Evolutionary conservation across 2,113 vertebrate genomes (phyloP).

Genomic region (Festucalex cinctus): DNA sequence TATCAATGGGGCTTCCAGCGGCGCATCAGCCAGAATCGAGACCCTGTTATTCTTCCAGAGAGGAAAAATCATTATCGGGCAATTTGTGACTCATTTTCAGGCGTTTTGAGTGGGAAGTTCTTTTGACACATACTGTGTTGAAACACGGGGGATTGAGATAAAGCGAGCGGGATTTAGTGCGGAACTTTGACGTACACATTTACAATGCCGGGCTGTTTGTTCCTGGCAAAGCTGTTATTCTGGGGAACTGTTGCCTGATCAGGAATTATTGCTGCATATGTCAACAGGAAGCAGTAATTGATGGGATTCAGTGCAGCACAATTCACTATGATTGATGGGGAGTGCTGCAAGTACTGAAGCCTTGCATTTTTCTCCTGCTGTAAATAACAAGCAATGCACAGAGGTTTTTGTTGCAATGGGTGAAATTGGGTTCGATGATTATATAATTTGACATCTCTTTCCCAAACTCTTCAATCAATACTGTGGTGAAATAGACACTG

Average conservation of each 20-base stretch:
- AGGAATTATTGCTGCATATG: constrained; percentile 41
- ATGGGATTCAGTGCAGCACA: constrained; percentile 44
- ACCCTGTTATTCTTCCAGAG: constrained; percentile 61
- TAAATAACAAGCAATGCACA: constrained; percentile 44
- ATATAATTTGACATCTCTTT: constrained; percentile 36
- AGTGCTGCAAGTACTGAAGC: constrained; percentile 38
- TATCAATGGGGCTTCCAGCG: constrained; percentile 80
- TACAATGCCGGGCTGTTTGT: constrained; percentile 57
- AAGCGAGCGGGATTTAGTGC: constrained; percentile 17
- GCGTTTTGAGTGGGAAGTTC: constrained; percentile 40
- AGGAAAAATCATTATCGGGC: constrained; percentile 67
- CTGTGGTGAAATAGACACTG: neutral
- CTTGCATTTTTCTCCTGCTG: constrained; percentile 37
- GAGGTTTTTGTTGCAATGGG: constrained; percentile 13
- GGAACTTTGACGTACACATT: constrained; percentile 58
- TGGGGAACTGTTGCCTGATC: constrained; percentile 59
- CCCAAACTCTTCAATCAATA: constrained; percentile 40
- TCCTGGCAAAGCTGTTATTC: constrained; percentile 51
- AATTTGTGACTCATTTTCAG: constrained; percentile 68
- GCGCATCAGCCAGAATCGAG: constrained; percentile 48
- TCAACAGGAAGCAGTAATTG: constrained; percentile 51
- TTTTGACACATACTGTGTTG: constrained; percentile 38
- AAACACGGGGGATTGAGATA: constrained; percentile 24
- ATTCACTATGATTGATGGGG: constrained; percentile 57
- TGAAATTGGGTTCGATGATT: constrained; percentile 21